These are phyloP conservation scores for Seira ritae DNA, from an alignment of 2,888 invertebrate genomes.

Conservation along the genomic window DNA sequence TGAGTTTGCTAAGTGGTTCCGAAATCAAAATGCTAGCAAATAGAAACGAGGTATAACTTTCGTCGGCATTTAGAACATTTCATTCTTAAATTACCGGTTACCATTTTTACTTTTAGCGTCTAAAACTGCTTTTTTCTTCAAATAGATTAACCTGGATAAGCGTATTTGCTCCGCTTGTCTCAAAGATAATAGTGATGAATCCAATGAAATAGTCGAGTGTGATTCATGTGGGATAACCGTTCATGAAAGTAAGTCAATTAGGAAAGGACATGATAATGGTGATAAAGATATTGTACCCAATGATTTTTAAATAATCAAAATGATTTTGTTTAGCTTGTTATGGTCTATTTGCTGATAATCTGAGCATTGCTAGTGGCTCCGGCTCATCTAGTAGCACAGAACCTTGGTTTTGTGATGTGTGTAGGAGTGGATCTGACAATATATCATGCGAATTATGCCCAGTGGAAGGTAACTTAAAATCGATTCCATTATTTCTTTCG, in stretches of 20 bases:
- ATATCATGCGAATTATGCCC: constrained; percentile 98
- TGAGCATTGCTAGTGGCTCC: constrained; percentile 90
- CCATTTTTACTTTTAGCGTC: not conserved
- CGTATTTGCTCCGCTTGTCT: constrained; percentile 94
- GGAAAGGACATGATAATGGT: no score
- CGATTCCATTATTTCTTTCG: not conserved
- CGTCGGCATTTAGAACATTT: no score
- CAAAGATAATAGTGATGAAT: constrained; percentile 93
- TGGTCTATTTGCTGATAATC: constrained; percentile 90
- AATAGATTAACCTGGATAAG: constrained; percentile 76
- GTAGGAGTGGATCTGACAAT: constrained; percentile 91
- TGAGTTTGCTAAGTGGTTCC: constrained; percentile 31
- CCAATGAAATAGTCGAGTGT: constrained; percentile 98
- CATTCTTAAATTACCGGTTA: constrained; percentile 48
- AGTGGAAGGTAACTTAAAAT: constrained; percentile 80
- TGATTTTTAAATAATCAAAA: no score
- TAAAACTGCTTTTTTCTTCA: constrained; percentile 17
- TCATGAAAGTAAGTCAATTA: constrained; percentile 85
- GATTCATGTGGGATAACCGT: constrained; percentile 97
- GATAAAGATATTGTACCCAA: no score
- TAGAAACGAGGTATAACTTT: constrained; percentile 62
- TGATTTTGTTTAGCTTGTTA: constrained; percentile 84
- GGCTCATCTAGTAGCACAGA: constrained; percentile 97
- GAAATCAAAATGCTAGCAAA: constrained; percentile 60
- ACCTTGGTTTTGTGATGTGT: constrained; percentile 99